Conservation (phyloP, 1,140 invertebrate species). For the Saccostrea echinata region DNA sequence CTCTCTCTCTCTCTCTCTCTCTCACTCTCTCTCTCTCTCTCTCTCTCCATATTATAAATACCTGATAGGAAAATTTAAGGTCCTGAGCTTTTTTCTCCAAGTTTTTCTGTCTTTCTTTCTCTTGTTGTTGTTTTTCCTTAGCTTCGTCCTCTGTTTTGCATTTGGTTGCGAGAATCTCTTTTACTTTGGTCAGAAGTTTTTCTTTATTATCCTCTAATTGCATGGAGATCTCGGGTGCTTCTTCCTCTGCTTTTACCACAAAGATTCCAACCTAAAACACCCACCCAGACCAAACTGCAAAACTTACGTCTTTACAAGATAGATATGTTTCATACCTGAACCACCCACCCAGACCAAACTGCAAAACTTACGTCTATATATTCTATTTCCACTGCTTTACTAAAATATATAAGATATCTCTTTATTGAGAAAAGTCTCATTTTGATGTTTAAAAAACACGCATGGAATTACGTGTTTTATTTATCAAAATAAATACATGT, state of each 20-base stretch:
- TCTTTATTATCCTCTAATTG: neutral
- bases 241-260: neutral
- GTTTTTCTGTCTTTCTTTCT: neutral
- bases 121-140: neutral
- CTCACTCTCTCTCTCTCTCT: neutral
- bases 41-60: neutral
- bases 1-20: neutral
- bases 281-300: no score
- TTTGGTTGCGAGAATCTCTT: neutral
- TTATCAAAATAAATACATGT: no score
- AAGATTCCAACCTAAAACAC: neutral
- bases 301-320: no score
- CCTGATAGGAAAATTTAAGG: slow-evolving; percentile 2
- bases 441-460: no score
- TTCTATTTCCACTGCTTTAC: no score
- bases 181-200: neutral
- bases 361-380: no score
- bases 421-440: no score
- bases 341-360: no score
- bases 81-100: neutral
- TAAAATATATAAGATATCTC: no score
- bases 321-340: no score
- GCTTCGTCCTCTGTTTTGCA: neutral
- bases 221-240: neutral
- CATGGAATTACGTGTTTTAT: no score